A percentile compares a stretch with the other conserved stretches of the same genome.
Evolutionary conservation across 92 coral and sea anemone species (phyloP).

Genomic region (Epizoanthus rinbou): DNA sequence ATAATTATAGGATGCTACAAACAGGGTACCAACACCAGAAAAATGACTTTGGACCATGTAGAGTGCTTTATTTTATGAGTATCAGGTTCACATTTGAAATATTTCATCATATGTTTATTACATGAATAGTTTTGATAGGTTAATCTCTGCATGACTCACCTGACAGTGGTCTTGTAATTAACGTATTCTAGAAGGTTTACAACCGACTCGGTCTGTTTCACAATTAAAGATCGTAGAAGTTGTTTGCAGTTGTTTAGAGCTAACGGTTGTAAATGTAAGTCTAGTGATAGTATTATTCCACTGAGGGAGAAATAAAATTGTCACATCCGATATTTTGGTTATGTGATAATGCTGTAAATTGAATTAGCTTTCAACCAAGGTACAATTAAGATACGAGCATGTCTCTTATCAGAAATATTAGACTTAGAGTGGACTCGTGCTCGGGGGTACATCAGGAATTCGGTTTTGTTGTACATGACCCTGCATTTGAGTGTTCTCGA

Average conservation of each 20-base stretch:
- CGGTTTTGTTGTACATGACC: not conserved
- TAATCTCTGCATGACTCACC: slow-evolving; percentile 7
- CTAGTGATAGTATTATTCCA: not conserved
- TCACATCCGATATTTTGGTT: not conserved
- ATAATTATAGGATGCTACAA: not conserved
- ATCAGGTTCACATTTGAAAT: not conserved
- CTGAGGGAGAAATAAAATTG: not conserved
- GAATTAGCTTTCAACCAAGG: not conserved
- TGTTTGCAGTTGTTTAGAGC: not conserved
- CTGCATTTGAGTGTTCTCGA: not conserved
- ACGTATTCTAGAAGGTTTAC: not conserved
- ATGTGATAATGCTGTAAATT: not conserved
- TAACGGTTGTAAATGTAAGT: not conserved
- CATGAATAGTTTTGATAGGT: not conserved
- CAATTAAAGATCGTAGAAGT: not conserved
- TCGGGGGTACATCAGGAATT: not conserved
- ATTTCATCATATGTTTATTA: not conserved
- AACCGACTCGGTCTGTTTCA: not conserved
- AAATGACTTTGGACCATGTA: not conserved
- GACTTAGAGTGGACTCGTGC: not conserved
- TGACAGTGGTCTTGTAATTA: not conserved
- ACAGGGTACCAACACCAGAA: not conserved
- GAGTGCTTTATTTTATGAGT: not conserved
- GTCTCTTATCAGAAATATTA: not conserved
- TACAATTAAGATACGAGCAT: not conserved